phyloP scores from a whole-genome alignment of 2,888 invertebrate species.

The Mayetiola destructor region DNA sequence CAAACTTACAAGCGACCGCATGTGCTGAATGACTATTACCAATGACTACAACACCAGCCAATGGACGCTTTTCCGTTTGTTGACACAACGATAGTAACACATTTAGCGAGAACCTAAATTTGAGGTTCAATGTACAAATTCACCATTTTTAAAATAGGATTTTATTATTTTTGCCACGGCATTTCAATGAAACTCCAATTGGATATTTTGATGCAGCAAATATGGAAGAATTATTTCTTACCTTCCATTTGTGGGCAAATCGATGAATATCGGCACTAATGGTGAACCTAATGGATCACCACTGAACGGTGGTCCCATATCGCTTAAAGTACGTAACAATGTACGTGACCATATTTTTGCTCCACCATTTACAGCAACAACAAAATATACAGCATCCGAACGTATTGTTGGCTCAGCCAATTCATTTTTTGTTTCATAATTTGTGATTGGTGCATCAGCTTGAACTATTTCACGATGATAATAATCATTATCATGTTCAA shows the following conservation, averaged over 20 bases:
- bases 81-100: conserved; percentile 24
- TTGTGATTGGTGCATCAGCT: conserved; percentile 12
- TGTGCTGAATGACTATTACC: conserved; percentile 26
- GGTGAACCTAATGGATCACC: conserved; percentile 24
- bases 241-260: conserved; percentile 25
- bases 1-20: conserved; percentile 23
- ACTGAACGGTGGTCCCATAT: conserved; percentile 25
- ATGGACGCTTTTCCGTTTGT: conserved; percentile 23
- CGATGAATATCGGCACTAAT: conserved; percentile 23
- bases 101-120: conserved; percentile 25
- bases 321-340: conserved; percentile 22
- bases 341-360: conserved; percentile 24
- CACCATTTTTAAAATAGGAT: no score
- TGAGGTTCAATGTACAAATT: no score
- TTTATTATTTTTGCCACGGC: no score
- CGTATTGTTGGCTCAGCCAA: conserved; percentile 24
- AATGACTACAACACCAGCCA: conserved; percentile 24
- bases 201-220: not conserved
- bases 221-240: no score
- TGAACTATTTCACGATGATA: not conserved
- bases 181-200: not conserved
- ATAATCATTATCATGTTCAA: not conserved
- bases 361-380: conserved; percentile 25
- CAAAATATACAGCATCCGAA: conserved; percentile 24
- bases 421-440: conserved; percentile 9